A percentile compares a stretch with the other conserved stretches of the same genome.
phyloP scores from a whole-genome alignment of 2,113 vertebrate species.

The Xiphophorus couchianus region DNA sequence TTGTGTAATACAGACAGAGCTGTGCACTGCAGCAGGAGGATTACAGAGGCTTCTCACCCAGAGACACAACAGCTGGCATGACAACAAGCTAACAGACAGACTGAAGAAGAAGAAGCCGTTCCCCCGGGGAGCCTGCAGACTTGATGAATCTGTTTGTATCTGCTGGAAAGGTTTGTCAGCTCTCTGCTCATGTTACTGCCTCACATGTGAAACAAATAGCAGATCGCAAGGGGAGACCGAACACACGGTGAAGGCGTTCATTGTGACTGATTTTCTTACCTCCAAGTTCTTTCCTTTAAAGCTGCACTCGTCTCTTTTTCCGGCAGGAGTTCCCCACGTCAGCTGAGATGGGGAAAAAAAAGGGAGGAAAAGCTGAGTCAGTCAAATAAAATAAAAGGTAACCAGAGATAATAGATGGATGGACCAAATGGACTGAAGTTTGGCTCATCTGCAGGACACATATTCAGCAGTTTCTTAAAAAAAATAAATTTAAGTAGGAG shows the following conservation, averaged over 20 bases:
- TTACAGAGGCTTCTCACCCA: constrained; percentile 59
- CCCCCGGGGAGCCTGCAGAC: constrained; percentile 44
- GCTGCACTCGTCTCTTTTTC: constrained; percentile 90
- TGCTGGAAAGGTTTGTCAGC: constrained; percentile 51
- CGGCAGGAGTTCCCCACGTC: constrained; percentile 87
- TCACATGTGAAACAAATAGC: constrained; percentile 10
- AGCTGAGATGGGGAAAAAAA: constrained; percentile 78
- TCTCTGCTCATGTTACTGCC: constrained; percentile 10
- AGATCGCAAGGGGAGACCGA: not conserved
- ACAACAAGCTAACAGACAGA: constrained; percentile 65
- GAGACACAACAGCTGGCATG: constrained; percentile 69
- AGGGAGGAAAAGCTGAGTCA: constrained; percentile 15
- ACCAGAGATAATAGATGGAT: not conserved
- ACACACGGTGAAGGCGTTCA: not conserved
- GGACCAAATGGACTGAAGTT: no score
- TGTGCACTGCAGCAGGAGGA: constrained; percentile 42
- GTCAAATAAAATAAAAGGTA: constrained; percentile 1
- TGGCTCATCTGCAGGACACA: no score
- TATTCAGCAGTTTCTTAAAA: not conserved
- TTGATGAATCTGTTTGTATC: constrained; percentile 56
- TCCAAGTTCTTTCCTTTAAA: constrained; percentile 96
- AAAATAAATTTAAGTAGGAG: not conserved
- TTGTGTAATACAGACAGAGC: constrained; percentile 44
- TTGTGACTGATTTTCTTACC: constrained; percentile 77
- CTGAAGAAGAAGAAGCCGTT: constrained; percentile 37